These are phyloP conservation scores for Ancistrus triradiatus DNA, from an alignment of 2,113 vertebrate genomes.

Conservation along the genomic window DNA sequence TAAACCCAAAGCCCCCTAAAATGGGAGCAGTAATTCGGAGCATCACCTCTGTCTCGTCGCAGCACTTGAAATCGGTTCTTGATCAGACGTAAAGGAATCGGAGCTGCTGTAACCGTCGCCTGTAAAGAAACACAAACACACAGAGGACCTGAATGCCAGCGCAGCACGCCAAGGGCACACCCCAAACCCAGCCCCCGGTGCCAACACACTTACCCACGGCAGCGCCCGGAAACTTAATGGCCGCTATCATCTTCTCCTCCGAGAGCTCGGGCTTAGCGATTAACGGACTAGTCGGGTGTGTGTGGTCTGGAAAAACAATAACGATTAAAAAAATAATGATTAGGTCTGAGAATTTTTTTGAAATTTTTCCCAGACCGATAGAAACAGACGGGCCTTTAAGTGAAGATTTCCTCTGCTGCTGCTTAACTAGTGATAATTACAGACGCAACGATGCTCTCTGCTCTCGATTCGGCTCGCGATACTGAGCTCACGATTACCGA, in stretches of 20 bases:
- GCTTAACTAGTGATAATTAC: no score
- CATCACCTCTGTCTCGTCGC: conserved; percentile 84
- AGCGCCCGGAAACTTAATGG: conserved; percentile 88
- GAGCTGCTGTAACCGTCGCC: conserved; percentile 97
- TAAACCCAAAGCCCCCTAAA: no score
- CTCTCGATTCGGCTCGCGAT: no score
- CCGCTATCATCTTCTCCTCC: conserved; percentile 84
- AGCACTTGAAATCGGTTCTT: conserved; percentile 83
- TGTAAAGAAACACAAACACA: conserved; percentile 15
- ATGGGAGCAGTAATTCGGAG: no score
- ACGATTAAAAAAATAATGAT: not conserved
- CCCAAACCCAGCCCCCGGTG: no score
- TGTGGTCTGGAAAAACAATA: conserved; percentile 72
- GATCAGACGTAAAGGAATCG: conserved; percentile 91
- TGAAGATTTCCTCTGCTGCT: no score
- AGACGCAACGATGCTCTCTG: no score
- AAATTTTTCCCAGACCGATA: no score
- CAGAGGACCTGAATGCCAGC: not conserved
- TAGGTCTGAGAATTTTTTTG: no score
- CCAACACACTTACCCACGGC: conserved; percentile 75
- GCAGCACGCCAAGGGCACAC: no score
- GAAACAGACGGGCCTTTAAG: no score
- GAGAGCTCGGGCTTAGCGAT: conserved; percentile 86
- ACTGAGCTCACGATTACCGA: no score
- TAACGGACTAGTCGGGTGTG: conserved; percentile 90